Evolutionary conservation across 2,888 invertebrate genomes (phyloP).

Genomic region (Hirtodrosophila duncani): DNA sequence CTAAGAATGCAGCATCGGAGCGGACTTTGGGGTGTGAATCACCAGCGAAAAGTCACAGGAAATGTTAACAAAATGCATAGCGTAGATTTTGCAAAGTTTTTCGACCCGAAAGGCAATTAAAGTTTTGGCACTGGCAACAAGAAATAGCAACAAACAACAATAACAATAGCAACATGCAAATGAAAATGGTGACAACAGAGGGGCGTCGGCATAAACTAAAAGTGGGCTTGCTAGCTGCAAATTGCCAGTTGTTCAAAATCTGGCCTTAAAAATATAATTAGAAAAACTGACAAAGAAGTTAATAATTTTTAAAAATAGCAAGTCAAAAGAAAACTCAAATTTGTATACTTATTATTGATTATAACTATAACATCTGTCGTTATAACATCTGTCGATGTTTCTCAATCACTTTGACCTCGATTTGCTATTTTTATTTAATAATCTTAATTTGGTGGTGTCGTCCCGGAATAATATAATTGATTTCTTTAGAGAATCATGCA

Average conservation of each 20-base stretch:
- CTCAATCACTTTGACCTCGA: no score
- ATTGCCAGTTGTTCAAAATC: slow-evolving; percentile 7
- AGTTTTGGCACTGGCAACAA: slow-evolving; percentile 38
- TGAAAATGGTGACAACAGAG: slow-evolving; percentile 8
- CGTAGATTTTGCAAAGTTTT: slow-evolving; percentile 54
- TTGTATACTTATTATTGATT: no score
- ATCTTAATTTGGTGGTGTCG: no score
- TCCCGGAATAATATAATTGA: no score
- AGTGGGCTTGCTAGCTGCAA: not conserved
- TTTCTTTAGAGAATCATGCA: no score
- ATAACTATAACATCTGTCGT: no score
- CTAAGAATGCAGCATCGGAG: slow-evolving; percentile 3
- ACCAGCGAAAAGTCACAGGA: slow-evolving; percentile 75
- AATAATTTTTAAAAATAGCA: not conserved
- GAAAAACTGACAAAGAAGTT: no score
- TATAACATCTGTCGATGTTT: no score
- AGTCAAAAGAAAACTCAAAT: not conserved
- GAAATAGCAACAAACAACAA: slow-evolving; percentile 10
- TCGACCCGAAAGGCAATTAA: no score
- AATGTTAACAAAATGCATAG: slow-evolving; percentile 82
- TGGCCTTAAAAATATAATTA: slow-evolving; percentile 16
- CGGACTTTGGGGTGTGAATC: not conserved
- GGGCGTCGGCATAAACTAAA: slow-evolving; percentile 4
- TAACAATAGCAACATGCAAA: no score
- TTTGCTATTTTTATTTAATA: no score